Base-by-base conservation (phyloP, 2,888 invertebrate genomes). In the Hemithea aestivaria region DNA sequence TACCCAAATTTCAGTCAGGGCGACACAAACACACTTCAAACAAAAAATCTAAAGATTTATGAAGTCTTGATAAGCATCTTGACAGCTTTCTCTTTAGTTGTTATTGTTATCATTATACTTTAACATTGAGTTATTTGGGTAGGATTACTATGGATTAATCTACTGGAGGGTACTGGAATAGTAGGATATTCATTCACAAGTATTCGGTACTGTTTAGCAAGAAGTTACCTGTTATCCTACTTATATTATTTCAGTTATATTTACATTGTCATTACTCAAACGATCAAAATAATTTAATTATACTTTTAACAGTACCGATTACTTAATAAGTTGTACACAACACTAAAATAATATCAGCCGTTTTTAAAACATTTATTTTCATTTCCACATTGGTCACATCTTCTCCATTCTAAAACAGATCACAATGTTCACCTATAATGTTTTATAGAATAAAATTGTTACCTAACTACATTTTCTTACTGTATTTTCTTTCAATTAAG, bases 1-100 rank as follows among this genome's bases (percentile, higher is more conserved):
- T 87, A 87, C 85, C 85, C 81, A 81, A 73, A 75, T 70, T 66
- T 77, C 75, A 65, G 74, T 83, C 79, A 82, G 82, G 83, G 82
- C 74, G 79, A 80, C 81, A 82, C 80, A 85, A 71, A 80, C 78
- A 78, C 78, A 77, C 74, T 76, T 73, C 73, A 70, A 36, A 68
- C 62, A 73, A 72, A 75, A 70, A 75, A 73, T 75, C 65, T 72
- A 71, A 67, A 61, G 64, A 71, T 63, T 64, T 68, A 72, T 56
- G 57, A 49, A 66, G 56, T 76, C 81, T 80, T 81, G 81, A 73
- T 63, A 70, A 80, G 83, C 85, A 87, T 87, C 87, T 85, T 87
- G 87, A 87, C 87, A 87, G 78, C 84, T 87, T 85, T 85, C 73
- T 76, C 76, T 74, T 53, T 53, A 58, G 16, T 57, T 53, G 45